A percentile compares a stretch with the other conserved stretches of the same genome.
Conservation (phyloP, 2,797 vertebrate genomes). For the Halcyon chelicuti region DNA sequence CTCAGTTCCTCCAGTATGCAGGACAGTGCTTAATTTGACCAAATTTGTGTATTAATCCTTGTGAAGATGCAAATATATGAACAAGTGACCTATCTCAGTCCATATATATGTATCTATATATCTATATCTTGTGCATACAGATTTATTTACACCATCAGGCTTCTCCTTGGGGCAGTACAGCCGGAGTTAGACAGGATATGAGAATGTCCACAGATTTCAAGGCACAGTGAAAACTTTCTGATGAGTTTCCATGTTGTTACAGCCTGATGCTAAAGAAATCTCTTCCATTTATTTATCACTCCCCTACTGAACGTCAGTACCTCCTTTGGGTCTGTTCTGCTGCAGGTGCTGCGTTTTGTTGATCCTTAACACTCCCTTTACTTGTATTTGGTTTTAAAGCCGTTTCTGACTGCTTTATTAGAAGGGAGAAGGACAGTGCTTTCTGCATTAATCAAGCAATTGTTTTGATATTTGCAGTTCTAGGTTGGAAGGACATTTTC, state of each 20-base stretch:
- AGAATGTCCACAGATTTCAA: background rate
- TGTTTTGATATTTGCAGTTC: background rate
- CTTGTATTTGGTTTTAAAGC: background rate
- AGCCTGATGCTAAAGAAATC: background rate
- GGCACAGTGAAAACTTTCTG: background rate
- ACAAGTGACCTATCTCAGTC: background rate
- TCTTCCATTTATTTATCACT: background rate
- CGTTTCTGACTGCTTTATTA: background rate
- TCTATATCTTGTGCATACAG: background rate
- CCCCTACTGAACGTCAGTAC: background rate
- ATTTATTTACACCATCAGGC: background rate
- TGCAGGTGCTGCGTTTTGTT: background rate
- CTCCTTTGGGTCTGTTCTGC: background rate
- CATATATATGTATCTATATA: fast-evolving
- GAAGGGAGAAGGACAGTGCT: background rate
- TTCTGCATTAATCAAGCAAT: background rate
- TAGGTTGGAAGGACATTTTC: background rate
- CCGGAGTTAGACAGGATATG: background rate
- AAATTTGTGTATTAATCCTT: background rate
- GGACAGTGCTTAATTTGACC: background rate
- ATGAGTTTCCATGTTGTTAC: background rate
- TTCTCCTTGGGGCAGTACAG: background rate
- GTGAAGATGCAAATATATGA: background rate
- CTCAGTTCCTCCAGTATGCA: background rate
- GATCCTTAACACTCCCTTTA: background rate